Evolutionary conservation across 2,113 vertebrate species (phyloP), one percentile per base, ranked within the genome.

Genomic region (Condylura cristata): DNA sequence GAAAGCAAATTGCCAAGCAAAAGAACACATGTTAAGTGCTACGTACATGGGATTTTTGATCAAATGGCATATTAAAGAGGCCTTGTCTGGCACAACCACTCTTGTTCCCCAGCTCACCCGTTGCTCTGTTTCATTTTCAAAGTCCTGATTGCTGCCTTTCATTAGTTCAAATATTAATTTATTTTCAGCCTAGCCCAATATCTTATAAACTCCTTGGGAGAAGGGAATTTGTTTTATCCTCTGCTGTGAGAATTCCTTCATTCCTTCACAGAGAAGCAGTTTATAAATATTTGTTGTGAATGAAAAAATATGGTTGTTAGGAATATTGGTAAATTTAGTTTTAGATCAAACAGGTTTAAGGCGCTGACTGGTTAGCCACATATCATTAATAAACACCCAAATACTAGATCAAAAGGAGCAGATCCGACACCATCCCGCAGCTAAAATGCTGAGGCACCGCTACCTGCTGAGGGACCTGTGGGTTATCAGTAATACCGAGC

Each of bases 201-300:
- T 6, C n/a, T 4, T 16, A 0, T 86, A 86, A 93, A 44, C 37
- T 88, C 56, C 32, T 30, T 70, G 9, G 24, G 53, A 96, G 44
- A 85, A 88, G 1, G 5, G 3, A 74, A 41, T 74, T 32, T 79
- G 28, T 60, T 90, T 70, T 86, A 56, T 51, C 34, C 24, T 56
- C 7, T 74, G 13, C 18, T 82, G 24, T 80, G 53, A 82, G 90
- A 92, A 82, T 26, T 16, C 0, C 32, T 79, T 86, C 34, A 68
- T 78, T 72, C n/a, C n/a, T 89, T 83, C 20, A 80, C 78, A 87
- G 30, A 93, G 48, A 51, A 84, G 28, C 37, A 60, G 8, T 87
- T 61, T 32, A 4, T 66, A 86, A 91, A 65, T 86, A 90, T 37
- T 89, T 86, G 24, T 75, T 79, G 26, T 84, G 46, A 74, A 65